Conservation (phyloP, 2,797 vertebrate species). For the Corythornis leucogaster region DNA sequence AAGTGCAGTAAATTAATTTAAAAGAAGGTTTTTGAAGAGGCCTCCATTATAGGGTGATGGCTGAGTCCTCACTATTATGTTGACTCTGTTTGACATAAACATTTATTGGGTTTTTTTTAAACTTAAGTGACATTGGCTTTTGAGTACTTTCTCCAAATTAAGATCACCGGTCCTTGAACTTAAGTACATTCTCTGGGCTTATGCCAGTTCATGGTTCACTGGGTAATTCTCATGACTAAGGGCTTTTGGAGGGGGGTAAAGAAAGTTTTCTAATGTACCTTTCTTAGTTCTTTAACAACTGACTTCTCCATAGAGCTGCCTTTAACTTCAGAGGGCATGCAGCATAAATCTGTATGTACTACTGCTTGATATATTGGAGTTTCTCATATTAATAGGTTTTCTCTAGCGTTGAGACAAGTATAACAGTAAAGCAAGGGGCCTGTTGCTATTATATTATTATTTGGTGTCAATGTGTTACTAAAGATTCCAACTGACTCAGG, state of each 20-base stretch:
- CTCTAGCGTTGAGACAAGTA: not conserved
- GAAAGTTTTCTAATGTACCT: not conserved
- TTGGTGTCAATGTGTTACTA: not conserved
- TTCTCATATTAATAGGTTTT: not conserved
- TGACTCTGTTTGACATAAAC: not conserved
- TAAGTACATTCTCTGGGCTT: conserved; percentile 1
- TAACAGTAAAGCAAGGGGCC: not conserved
- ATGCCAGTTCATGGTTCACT: not conserved
- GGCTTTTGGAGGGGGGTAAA: not conserved
- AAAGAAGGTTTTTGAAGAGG: conserved; percentile 6
- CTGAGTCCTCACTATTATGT: not conserved
- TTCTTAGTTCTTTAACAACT: not conserved
- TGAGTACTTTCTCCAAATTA: conserved; percentile 58
- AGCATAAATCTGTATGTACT: not conserved
- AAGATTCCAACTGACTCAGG: not conserved
- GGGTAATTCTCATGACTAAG: not conserved
- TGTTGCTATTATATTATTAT: not conserved
- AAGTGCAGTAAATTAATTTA: not conserved
- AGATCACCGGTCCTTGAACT: conserved; percentile 37
- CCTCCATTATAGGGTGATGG: not conserved
- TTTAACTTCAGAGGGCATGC: not conserved
- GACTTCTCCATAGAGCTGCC: not conserved
- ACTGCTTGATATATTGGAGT: not conserved
- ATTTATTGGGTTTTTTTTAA: not conserved
- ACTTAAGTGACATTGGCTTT: conserved; percentile 48